Conservation (phyloP, 2,888 invertebrate genomes). For the Cephus rjabovi region DNA sequence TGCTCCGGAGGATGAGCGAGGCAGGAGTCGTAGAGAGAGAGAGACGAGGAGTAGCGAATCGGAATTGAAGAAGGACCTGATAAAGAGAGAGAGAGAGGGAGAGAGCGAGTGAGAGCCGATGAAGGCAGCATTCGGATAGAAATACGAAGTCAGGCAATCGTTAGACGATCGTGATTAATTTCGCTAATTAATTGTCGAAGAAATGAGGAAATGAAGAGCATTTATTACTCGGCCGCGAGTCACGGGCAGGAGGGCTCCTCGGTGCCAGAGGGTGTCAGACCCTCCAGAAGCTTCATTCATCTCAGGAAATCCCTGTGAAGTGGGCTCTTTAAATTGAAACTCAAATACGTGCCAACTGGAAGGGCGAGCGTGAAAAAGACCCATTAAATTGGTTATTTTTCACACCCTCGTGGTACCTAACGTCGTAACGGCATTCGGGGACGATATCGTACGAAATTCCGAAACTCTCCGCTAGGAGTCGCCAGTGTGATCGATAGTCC, state of each 20-base stretch:
- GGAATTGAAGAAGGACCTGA: neutral
- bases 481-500: neutral
- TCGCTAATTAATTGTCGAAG: conserved; percentile 28
- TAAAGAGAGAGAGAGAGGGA: neutral
- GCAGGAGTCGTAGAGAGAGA: neutral
- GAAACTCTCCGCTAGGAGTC: neutral
- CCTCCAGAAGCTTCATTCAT: conserved; percentile 31
- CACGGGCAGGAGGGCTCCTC: neutral
- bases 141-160: conserved; percentile 8
- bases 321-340: conserved; percentile 38
- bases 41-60: neutral
- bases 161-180: conserved; percentile 28
- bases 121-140: neutral
- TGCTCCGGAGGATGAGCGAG: neutral
- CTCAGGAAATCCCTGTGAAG: conserved; percentile 27
- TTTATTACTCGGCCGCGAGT: conserved; percentile 25
- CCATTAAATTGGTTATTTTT: conserved; percentile 32
- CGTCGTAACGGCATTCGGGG: neutral
- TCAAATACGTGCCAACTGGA: conserved; percentile 25
- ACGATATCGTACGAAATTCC: neutral
- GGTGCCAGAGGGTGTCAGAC: neutral
- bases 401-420: conserved; percentile 15
- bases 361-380: conserved; percentile 3
- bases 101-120: neutral
- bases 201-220: conserved; percentile 25